Base-by-base conservation (phyloP, 2,888 invertebrate genomes). In the Antheraea assamensis region DNA sequence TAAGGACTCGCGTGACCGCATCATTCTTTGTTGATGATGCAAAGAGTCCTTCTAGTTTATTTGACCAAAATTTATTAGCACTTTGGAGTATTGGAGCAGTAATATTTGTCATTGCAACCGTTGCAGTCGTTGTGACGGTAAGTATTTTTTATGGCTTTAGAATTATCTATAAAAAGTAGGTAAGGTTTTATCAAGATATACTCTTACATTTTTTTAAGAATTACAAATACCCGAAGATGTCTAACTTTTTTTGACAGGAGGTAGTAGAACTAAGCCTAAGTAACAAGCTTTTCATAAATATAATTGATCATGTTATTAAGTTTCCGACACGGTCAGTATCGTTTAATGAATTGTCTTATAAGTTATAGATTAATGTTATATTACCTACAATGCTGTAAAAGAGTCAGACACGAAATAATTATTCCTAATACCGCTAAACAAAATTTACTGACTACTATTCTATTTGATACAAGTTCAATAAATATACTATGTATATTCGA, bases 21-120 rank as follows among this genome's bases (percentile, higher is more conserved):
- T 89, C 94, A 5, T 90, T 87, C 83, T 90, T 89, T 79, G 88
- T 93, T 68, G 90, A 90, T 75, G 89, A 90, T 31, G 80, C 88
- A 1, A 88, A 87, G 24, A 87, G 87, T 58, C 79, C 86, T 3
- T 78, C 84, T n/a, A 85, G 82, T 74, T 77, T 85, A 73, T 79
- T 91, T 71, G 89, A 92, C 78, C 85, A 87, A 64, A 89, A 90
- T 79, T 79, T 90, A 76, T 77, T 92, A 71, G 84, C 86, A 0
- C 80, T 86, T 21, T 87, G 88, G 85, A 87, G 87, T 77, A 80
- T 86, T 3, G 89, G 85, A 1, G 86, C 85, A 10, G 82, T 84
- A 0, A 75, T 88, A 15, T 76, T 92, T n/a, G 83, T 87, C 49
- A 78, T 89, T 27, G 78, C 87, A 21, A 84, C 86, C 3, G 75